Conservation (phyloP, 2,113 vertebrate genomes). For the Upupa epops region DNA sequence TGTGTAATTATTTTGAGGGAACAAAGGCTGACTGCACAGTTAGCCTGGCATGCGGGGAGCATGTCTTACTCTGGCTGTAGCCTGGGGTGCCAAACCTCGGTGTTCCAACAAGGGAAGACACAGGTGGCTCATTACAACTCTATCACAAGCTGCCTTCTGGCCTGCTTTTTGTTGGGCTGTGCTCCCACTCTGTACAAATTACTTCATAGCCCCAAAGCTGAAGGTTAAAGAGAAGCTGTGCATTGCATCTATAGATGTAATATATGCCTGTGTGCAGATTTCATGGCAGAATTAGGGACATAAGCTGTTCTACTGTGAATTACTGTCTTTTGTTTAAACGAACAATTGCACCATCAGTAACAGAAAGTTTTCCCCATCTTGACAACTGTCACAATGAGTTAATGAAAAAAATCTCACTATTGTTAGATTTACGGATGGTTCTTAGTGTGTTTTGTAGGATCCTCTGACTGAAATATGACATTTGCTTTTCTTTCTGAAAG, state of each 20-base stretch:
- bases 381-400: constrained; percentile 47
- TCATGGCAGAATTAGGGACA: neutral
- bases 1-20: neutral
- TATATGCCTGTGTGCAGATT: neutral
- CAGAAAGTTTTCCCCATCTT: constrained; percentile 21
- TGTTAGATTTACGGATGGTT: neutral
- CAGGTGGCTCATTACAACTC: neutral
- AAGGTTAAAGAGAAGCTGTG: neutral
- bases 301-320: constrained; percentile 12
- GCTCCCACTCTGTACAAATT: neutral
- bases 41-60: neutral
- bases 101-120: neutral
- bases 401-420: constrained; percentile 4
- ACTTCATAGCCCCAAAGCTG: neutral
- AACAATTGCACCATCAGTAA: constrained; percentile 30
- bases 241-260: neutral
- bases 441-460: neutral
- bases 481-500: constrained; percentile 20
- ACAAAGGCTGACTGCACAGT: fast-evolving
- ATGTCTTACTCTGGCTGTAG: fast-evolving
- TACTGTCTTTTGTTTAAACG: constrained; percentile 46
- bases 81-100: neutral
- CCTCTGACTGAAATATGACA: constrained; percentile 19
- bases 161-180: neutral
- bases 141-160: neutral